These are phyloP conservation scores for Procambarus clarkii DNA, from an alignment of 1,140 invertebrate genomes.

Conservation along the genomic window DNA sequence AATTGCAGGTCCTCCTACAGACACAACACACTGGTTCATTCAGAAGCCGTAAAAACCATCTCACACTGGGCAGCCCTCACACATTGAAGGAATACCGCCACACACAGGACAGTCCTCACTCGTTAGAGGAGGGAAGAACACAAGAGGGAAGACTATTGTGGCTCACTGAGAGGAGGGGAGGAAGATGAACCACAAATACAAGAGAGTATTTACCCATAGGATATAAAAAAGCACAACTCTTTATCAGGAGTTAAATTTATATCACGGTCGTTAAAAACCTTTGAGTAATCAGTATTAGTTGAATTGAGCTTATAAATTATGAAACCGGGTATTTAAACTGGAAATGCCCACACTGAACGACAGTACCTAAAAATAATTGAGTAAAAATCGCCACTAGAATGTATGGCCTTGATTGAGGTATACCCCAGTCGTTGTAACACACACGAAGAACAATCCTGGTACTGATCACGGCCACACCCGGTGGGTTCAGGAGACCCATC, in stretches of 20 bases:
- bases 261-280: conserved; percentile 65
- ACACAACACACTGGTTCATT: conserved; percentile 58
- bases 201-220: conserved; percentile 65
- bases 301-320: conserved; percentile 69
- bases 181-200: conserved; percentile 62
- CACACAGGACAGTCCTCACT: conserved; percentile 50
- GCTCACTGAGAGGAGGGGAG: conserved; percentile 58
- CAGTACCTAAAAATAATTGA: conserved; percentile 68
- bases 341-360: conserved; percentile 65
- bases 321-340: conserved; percentile 60
- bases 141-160: conserved; percentile 63
- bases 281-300: conserved; percentile 66
- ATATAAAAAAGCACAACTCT: conserved; percentile 69
- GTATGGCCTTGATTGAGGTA: conserved; percentile 66
- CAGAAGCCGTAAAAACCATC: conserved; percentile 60
- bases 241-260: conserved; percentile 62
- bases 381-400: conserved; percentile 65
- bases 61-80: conserved; percentile 62
- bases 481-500: conserved; percentile 35
- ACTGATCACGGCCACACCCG: conserved; percentile 56
- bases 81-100: conserved; percentile 49
- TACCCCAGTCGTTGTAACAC: conserved; percentile 66
- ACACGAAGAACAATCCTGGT: conserved; percentile 50
- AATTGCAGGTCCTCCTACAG: conserved; percentile 56
- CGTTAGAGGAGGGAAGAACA: conserved; percentile 47